Percentiles rank a stretch among this genome's conserved stretches.
phyloP scores from a whole-genome alignment of 2,113 vertebrate species.

The Pteropus alecto region DNA sequence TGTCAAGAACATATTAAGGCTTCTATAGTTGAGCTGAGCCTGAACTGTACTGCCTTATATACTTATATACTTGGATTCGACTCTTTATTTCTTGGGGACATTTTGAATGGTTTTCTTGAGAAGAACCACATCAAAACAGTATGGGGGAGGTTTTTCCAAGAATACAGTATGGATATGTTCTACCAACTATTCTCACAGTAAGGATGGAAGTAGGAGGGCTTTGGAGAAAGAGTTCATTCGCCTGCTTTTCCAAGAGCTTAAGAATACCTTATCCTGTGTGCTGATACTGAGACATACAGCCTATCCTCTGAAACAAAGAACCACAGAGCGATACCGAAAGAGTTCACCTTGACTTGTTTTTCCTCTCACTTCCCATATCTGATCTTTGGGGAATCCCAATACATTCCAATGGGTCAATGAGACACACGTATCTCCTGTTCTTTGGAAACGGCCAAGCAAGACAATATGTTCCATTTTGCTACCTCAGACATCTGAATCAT shows the following conservation, averaged over 20 bases:
- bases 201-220: neutral
- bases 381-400: conserved; percentile 58
- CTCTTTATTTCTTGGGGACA: conserved; percentile 42
- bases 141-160: conserved; percentile 30
- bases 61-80: conserved; percentile 6
- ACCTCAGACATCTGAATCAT: conserved; percentile 69
- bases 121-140: conserved; percentile 41
- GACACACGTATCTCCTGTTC: conserved; percentile 39
- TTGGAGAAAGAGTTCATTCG: neutral
- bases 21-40: neutral
- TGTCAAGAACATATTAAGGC: neutral
- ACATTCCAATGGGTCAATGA: conserved; percentile 45
- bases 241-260: conserved; percentile 4
- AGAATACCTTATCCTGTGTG: neutral
- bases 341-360: neutral
- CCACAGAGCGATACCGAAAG: neutral
- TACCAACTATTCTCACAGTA: neutral
- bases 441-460: conserved; percentile 64
- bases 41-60: neutral
- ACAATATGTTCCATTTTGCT: conserved; percentile 72
- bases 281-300: neutral
- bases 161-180: neutral
- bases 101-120: conserved; percentile 43
- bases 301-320: neutral
- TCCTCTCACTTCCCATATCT: conserved; percentile 6